Evolutionary conservation across 2,113 vertebrate genomes (phyloP).

Genomic region (Tapirus terrestris): DNA sequence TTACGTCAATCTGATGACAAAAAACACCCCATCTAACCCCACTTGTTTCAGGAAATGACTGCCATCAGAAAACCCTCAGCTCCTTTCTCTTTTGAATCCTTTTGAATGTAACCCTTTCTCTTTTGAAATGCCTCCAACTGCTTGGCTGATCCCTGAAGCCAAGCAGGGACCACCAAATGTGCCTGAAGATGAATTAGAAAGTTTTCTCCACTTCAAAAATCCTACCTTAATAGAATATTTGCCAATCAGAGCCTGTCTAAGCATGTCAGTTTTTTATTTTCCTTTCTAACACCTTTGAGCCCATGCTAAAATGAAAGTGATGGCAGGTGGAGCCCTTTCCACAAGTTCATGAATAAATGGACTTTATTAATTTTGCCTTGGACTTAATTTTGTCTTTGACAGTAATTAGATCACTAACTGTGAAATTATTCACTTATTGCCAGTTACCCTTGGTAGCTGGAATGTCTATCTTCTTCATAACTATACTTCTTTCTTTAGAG

Average conservation of each 20-base stretch:
- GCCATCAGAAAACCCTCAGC: not conserved
- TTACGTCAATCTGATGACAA: not conserved
- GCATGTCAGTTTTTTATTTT: not conserved
- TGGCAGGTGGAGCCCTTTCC: not conserved
- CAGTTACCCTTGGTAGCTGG: not conserved
- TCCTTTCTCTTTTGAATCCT: no score
- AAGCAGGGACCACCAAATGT: not conserved
- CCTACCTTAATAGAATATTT: not conserved
- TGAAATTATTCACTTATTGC: not conserved
- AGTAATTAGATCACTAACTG: not conserved
- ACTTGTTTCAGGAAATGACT: not conserved
- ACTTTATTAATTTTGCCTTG: constrained; percentile 18
- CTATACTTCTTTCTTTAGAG: not conserved
- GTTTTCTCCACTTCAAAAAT: not conserved
- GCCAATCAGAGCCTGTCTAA: not conserved
- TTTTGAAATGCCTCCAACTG: not conserved
- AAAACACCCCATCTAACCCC: not conserved
- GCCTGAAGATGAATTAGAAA: not conserved
- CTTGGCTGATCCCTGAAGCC: not conserved
- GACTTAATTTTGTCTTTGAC: not conserved
- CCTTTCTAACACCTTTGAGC: not conserved
- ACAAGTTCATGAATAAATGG: not conserved
- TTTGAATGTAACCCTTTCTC: not conserved
- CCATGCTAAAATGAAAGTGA: not conserved
- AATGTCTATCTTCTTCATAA: not conserved